Base-by-base conservation (phyloP, 2,888 invertebrate species). In the Drosophila fungiperda region DNA sequence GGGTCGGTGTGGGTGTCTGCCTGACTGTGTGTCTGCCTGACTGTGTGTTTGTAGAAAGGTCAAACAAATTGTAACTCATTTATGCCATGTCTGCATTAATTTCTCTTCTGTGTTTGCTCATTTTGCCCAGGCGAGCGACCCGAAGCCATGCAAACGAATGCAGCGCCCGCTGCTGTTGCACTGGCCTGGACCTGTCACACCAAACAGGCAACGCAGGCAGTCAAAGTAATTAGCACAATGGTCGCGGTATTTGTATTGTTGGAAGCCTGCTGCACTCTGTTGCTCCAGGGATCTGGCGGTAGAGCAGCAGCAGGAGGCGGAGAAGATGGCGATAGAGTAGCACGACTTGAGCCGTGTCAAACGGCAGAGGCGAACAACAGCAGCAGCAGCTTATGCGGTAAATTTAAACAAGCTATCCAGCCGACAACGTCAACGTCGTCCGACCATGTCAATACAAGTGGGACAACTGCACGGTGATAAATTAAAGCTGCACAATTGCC, bases 61-160 rank as follows among this genome's bases (percentile, higher is more conserved):
- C 55, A 68, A 73, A 80, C 87, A 90, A 78, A 87, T 89, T 88
- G 90, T 79, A 85, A 74, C 86, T 78, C 80, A 89, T 88, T 90
- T 80, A 80, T 82, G 71, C 72, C 66, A 88, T 80, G 77, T 75
- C 67, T 79, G 78, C 78, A 78, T 66, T 80, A 76, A 78, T 81
- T 74, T 80, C 68, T 71, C 65, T 60, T 73, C 68, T 74, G 36
- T 78, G 57, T 76, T 75, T 73, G 70, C 72, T 68, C 76, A 66
- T 74, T 73, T 95, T 90, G 94, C 94, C 55, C 94, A 96, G 96
- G 96, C 88, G 96, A 96, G 93, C 95, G 95, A 90, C 96, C 96
- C 84, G 96, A 96, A 86, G 96, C 96, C 62, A 96, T 96, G 96
- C 96, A 96, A 93, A 96, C 96, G 75, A 96, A 96, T 89, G 95